Conservation (phyloP, 2,888 invertebrate genomes). For the Shargacucullia verbasci region DNA sequence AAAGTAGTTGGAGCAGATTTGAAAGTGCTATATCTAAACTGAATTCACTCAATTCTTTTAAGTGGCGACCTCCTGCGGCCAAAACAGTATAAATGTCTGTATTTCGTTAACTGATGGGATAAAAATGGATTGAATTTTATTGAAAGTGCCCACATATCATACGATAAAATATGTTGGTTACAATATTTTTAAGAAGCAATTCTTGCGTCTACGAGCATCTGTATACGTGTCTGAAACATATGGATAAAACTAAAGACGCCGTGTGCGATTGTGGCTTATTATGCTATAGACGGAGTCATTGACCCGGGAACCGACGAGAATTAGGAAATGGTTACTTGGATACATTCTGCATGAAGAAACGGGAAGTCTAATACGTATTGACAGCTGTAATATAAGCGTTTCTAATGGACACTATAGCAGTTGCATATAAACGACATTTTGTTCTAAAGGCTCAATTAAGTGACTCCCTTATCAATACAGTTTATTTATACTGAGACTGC, state of each 20-base stretch:
- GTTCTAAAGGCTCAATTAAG: slow-evolving; percentile 54
- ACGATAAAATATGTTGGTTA: too few relatives aligned
- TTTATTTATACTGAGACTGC: slow-evolving; percentile 54
- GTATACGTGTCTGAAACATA: slow-evolving; percentile 4
- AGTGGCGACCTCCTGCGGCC: too few relatives aligned
- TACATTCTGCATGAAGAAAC: slow-evolving; percentile 65
- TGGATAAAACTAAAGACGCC: slow-evolving; percentile 61
- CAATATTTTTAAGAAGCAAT: too few relatives aligned
- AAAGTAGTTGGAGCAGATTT: too few relatives aligned
- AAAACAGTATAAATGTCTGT: too few relatives aligned
- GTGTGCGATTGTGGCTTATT: slow-evolving; percentile 75
- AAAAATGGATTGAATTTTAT: too few relatives aligned
- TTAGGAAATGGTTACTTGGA: slow-evolving; percentile 77
- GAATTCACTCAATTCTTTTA: too few relatives aligned
- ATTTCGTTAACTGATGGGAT: too few relatives aligned
- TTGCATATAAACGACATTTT: slow-evolving; percentile 46
- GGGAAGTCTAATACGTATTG: slow-evolving; percentile 54
- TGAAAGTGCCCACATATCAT: too few relatives aligned
- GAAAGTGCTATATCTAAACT: too few relatives aligned
- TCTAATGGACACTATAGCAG: slow-evolving; percentile 19
- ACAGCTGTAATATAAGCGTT: slow-evolving; percentile 37
- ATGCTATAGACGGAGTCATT: slow-evolving; percentile 73
- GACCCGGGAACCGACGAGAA: slow-evolving; percentile 73
- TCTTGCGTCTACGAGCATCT: slow-evolving; percentile 4
- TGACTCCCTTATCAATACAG: slow-evolving; percentile 55